A percentile compares a stretch with the other conserved stretches of the same genome.
Evolutionary conservation across 2,888 invertebrate species (phyloP).

Genomic region (Pachycephus smyrnensis): DNA sequence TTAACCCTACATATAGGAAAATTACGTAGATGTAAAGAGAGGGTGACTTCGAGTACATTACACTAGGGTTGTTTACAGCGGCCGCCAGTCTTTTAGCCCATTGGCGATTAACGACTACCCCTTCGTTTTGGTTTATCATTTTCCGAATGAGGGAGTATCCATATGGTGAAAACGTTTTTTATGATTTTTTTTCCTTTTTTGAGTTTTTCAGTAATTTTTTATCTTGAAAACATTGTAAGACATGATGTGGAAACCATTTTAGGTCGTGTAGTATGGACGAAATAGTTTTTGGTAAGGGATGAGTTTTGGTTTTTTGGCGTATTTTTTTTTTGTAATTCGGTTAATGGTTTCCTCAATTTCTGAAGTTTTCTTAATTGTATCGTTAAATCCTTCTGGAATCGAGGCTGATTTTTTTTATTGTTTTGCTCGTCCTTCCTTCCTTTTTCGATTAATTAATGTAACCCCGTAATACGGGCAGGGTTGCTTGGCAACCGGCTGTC

Average conservation of each 20-base stretch:
- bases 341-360: background rate
- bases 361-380: background rate
- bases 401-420: background rate
- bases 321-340: background rate
- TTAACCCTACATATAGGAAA: background rate
- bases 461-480: slow-evolving; percentile 20
- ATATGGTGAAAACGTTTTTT: background rate
- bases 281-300: background rate
- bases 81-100: slow-evolving; percentile 35
- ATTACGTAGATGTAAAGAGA: slow-evolving; percentile 21
- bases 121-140: slow-evolving; percentile 39
- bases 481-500: slow-evolving; percentile 21
- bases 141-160: background rate
- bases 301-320: too few relatives aligned
- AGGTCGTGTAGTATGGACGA: background rate
- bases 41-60: slow-evolving; percentile 41
- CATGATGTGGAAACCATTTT: background rate
- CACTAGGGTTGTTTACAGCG: slow-evolving; percentile 46
- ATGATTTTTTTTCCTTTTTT: background rate
- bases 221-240: background rate
- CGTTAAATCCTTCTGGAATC: background rate
- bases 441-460: slow-evolving; percentile 25
- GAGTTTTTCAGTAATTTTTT: background rate
- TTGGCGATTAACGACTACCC: slow-evolving; percentile 38
- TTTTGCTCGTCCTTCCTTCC: slow-evolving; percentile 7